phyloP scores from a whole-genome alignment of 2,888 invertebrate species.

The Philaethria dido region DNA sequence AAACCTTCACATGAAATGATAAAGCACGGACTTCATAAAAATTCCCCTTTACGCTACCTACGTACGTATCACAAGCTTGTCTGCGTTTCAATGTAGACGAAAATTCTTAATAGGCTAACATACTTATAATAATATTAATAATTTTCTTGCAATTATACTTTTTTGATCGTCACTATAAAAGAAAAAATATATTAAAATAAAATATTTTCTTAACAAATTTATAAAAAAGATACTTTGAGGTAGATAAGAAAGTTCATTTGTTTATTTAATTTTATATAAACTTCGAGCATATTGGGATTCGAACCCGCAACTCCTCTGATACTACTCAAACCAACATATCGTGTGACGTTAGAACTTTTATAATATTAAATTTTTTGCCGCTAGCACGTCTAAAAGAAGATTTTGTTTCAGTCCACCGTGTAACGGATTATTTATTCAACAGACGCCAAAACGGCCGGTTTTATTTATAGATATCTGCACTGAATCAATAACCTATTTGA shows the following conservation, averaged over 20 bases:
- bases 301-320: too few relatives aligned
- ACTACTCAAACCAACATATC: too few relatives aligned
- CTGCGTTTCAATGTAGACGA: conserved; percentile 10
- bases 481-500: conserved; percentile 33
- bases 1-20: conserved; percentile 57
- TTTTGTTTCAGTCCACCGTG: not conserved
- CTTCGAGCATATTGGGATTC: too few relatives aligned
- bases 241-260: too few relatives aligned
- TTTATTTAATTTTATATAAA: too few relatives aligned
- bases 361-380: not conserved
- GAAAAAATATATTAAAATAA: too few relatives aligned
- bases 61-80: conserved; percentile 3
- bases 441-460: conserved; percentile 31
- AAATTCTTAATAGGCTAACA: not conserved
- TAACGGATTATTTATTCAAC: conserved; percentile 33
- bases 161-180: too few relatives aligned
- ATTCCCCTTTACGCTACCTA: conserved; percentile 37
- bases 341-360: too few relatives aligned
- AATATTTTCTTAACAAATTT: too few relatives aligned
- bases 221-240: too few relatives aligned
- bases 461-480: conserved; percentile 38
- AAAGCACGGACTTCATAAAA: conserved; percentile 60
- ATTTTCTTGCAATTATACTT: too few relatives aligned
- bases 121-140: not conserved
- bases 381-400: not conserved